Evolutionary conservation across 2,797 vertebrate genomes (phyloP).

Genomic region (Tokudaia tokunoshimensis): DNA sequence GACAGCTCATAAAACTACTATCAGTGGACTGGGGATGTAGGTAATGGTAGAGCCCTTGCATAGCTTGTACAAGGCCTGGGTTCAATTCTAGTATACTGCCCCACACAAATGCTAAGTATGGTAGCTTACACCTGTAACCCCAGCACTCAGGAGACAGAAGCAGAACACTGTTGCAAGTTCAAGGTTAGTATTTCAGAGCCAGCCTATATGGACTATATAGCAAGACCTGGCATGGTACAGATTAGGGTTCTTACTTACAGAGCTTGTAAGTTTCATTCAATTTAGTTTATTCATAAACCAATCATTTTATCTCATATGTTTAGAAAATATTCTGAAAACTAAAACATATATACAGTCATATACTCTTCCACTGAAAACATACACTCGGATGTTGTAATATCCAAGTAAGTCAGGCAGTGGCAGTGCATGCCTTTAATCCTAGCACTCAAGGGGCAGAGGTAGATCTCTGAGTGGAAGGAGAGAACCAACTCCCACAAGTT

Average conservation of each 20-base stretch:
- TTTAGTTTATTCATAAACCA: neutral
- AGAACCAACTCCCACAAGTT: neutral
- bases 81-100: neutral
- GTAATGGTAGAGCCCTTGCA: neutral
- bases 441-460: neutral
- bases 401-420: neutral
- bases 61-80: neutral
- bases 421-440: neutral
- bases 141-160: neutral
- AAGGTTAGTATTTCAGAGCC: neutral
- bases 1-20: neutral
- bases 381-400: neutral
- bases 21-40: neutral
- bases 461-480: neutral
- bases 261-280: slow-evolving; percentile 3
- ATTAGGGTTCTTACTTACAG: slow-evolving; percentile 33
- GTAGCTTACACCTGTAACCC: neutral
- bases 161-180: neutral
- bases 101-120: neutral
- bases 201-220: neutral
- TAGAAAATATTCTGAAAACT: slow-evolving; percentile 40
- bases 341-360: neutral
- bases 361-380: neutral
- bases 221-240: neutral
- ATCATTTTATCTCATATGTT: slow-evolving; percentile 28